Evolutionary conservation across 2,797 vertebrate genomes (phyloP), one percentile per base, ranked within the genome.

Genomic region (Sebastes vulpes): DNA sequence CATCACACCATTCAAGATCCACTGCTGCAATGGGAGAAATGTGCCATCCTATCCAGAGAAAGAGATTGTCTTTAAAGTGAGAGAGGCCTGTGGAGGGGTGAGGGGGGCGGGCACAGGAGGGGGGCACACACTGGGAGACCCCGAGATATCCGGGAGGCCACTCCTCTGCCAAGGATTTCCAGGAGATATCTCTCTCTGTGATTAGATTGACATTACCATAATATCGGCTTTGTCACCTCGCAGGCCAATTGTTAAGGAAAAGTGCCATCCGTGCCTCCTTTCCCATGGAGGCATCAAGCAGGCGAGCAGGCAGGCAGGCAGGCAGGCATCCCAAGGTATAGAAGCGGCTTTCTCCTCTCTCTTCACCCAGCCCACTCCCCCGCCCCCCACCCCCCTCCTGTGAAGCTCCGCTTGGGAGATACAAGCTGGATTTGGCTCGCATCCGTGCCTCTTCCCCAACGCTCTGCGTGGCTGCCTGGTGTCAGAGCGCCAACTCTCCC

Each of bases 351-450:
- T 89, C 87, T 85, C 77, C 75, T 68, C 81, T 84, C 85, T 85
- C 83, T 77, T n/a, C 18, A 75, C 71, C 80, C 82, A 56, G 72
- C 56, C 56, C 20, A 4, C n/a, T 0, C 48, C 18, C 14, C 46
- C 25, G 1, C 48, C 32, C 25, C 56, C 68, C 31, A 50, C 16
- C 42, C 31, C 42, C 63, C 71, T 64, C 78, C 78, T 73, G 81
- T 85, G 83, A 89, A 87, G 83, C 95, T 92, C 92, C 90, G 84
- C 91, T 95, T 89, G 86, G 88, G 89, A 94, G 90, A 94, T 96
- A 95, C 95, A 97, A 96, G 95, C 96, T 97, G 96, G 95, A 97
- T 97, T 96, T 90, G 95, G 96, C 96, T 96, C 67, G 65, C 79
- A 71, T 92, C 89, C 82, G 90, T 26, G 84, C 90, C 91, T 91